Evolutionary conservation across 2,113 vertebrate genomes (phyloP).

Genomic region (Marmota flaviventris): DNA sequence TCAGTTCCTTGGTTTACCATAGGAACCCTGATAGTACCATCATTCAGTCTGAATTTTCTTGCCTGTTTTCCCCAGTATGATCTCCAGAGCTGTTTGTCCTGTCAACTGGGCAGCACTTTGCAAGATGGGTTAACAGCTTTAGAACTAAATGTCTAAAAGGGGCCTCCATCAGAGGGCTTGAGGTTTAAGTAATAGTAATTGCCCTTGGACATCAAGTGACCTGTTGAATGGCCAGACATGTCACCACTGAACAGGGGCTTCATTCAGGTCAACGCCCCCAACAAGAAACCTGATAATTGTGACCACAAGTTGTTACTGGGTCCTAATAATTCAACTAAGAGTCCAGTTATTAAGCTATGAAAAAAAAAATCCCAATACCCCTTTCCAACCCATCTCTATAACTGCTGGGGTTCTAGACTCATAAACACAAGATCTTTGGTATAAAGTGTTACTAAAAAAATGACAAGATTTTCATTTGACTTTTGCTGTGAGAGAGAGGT

Average conservation of each 20-base stretch:
- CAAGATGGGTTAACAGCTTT: conserved; percentile 51
- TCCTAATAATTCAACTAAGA: background rate
- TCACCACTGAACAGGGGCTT: background rate
- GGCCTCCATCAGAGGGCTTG: background rate
- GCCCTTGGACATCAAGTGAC: background rate
- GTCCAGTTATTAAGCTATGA: background rate
- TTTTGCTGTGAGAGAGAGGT: conserved; percentile 1
- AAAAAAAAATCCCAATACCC: background rate
- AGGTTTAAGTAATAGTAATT: background rate
- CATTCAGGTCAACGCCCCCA: background rate
- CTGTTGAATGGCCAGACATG: background rate
- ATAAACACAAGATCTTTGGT: background rate
- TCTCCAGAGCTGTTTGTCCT: conserved; percentile 51
- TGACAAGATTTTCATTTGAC: conserved; percentile 30
- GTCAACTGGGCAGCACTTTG: background rate
- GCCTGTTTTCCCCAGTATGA: conserved; percentile 48
- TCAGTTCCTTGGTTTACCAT: background rate
- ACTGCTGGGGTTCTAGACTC: background rate
- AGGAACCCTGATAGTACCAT: conserved; percentile 24
- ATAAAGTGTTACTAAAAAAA: background rate
- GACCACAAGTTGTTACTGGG: background rate
- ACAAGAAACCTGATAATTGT: background rate
- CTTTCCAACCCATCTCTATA: background rate
- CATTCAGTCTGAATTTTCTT: conserved; percentile 5
- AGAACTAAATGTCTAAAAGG: conserved; percentile 12